phyloP scores from a whole-genome alignment of 2,113 vertebrate species.

The Ageneiosus marmoratus region DNA sequence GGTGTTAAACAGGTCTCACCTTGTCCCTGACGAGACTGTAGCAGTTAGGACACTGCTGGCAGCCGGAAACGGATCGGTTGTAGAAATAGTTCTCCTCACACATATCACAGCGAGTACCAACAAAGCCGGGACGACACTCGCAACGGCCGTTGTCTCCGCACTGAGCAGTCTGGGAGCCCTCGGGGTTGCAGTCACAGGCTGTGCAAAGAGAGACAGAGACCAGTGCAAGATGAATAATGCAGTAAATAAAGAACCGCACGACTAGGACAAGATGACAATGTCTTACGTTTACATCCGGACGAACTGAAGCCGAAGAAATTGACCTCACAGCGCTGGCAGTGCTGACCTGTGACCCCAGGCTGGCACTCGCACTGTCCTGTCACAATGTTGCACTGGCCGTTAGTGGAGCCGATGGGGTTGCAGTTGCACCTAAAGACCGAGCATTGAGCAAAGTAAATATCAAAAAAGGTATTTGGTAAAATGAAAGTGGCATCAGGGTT shows the following conservation, averaged over 20 bases:
- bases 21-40: slow-evolving; percentile 93
- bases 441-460: not conserved
- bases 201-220: slow-evolving; percentile 3
- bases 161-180: slow-evolving; percentile 85
- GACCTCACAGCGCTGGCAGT: slow-evolving; percentile 85
- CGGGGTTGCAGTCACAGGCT: slow-evolving; percentile 94
- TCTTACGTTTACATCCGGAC: slow-evolving; percentile 95
- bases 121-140: slow-evolving; percentile 87
- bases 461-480: not conserved
- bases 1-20: slow-evolving; percentile 64
- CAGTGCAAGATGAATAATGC: too few relatives aligned
- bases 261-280: not conserved
- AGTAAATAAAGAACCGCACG: not conserved
- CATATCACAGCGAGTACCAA: slow-evolving; percentile 91
- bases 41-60: slow-evolving; percentile 94
- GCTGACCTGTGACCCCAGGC: slow-evolving; percentile 83
- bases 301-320: slow-evolving; percentile 93
- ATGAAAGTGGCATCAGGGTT: not conserved
- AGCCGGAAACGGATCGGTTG: slow-evolving; percentile 89
- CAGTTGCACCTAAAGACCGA: slow-evolving; percentile 82
- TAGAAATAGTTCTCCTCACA: slow-evolving; percentile 99
- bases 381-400: slow-evolving; percentile 87
- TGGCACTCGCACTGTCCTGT: slow-evolving; percentile 94
- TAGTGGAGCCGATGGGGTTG: slow-evolving; percentile 86
- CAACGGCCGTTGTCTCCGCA: slow-evolving; percentile 86